phyloP scores from a whole-genome alignment of 2,797 vertebrate genomes.

The Melopsittacus undulatus region DNA sequence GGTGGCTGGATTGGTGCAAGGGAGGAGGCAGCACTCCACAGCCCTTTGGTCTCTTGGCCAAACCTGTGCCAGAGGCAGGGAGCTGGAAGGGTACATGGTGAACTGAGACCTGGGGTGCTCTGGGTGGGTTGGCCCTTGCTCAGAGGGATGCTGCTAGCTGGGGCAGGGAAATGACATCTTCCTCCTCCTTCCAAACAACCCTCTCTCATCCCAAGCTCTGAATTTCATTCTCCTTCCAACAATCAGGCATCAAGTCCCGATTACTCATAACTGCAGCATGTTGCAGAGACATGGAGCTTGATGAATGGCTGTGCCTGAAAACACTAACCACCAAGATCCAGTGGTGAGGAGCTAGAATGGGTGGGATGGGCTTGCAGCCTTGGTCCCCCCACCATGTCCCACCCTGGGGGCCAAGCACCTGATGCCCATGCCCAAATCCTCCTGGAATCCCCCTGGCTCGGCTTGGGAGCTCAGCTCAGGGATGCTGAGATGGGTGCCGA shows the following conservation, averaged over 20 bases:
- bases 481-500: fast-evolving
- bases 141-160: not conserved
- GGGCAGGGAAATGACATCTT: not conserved
- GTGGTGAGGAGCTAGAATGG: fast-evolving
- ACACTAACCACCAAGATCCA: not conserved
- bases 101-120: not conserved
- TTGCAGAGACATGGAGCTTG: not conserved
- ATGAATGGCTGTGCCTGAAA: not conserved
- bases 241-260: not conserved
- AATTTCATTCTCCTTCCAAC: not conserved
- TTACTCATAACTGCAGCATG: constrained; percentile 62
- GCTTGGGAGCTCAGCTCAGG: not conserved
- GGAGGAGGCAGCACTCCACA: not conserved
- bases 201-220: not conserved
- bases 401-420: too few relatives aligned
- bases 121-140: fast-evolving
- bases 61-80: not conserved
- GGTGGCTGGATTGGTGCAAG: not conserved
- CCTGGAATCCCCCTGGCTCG: not conserved
- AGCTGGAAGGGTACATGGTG: not conserved
- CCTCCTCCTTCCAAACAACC: not conserved
- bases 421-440: fast-evolving
- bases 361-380: not conserved
- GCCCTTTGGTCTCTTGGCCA: not conserved
- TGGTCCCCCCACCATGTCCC: not conserved